phyloP scores from a whole-genome alignment of 2,888 invertebrate species.

The Nymphalis polychloros region DNA sequence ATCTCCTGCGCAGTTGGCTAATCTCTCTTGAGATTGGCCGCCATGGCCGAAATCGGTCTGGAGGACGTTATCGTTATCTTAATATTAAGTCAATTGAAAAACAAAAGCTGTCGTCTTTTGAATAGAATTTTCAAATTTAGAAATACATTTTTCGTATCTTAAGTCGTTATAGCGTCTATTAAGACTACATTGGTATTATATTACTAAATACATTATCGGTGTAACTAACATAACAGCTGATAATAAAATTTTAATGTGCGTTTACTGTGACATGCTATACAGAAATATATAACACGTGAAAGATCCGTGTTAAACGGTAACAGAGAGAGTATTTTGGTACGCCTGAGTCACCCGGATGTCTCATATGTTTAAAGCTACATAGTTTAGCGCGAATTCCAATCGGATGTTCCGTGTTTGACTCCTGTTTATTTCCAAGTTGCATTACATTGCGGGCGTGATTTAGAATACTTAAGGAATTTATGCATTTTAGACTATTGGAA shows the following conservation, averaged over 20 bases:
- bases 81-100: too few relatives aligned
- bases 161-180: too few relatives aligned
- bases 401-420: slow-evolving; percentile 4
- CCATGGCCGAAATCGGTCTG: too few relatives aligned
- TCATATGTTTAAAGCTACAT: slow-evolving; percentile 22
- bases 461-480: neutral
- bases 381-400: slow-evolving; percentile 4
- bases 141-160: too few relatives aligned
- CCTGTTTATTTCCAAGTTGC: neutral
- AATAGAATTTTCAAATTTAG: too few relatives aligned
- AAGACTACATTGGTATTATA: too few relatives aligned
- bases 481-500: too few relatives aligned
- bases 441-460: neutral
- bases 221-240: neutral
- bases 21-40: too few relatives aligned
- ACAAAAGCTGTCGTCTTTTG: too few relatives aligned
- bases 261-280: neutral
- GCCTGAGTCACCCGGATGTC: slow-evolving; percentile 48
- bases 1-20: too few relatives aligned
- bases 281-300: neutral
- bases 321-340: slow-evolving; percentile 56
- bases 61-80: too few relatives aligned
- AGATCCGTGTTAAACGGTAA: neutral
- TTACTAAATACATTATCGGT: neutral
- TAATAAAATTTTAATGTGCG: neutral